Conservation (phyloP, 2,113 vertebrate genomes). For the Brachypteracias leptosomus region DNA sequence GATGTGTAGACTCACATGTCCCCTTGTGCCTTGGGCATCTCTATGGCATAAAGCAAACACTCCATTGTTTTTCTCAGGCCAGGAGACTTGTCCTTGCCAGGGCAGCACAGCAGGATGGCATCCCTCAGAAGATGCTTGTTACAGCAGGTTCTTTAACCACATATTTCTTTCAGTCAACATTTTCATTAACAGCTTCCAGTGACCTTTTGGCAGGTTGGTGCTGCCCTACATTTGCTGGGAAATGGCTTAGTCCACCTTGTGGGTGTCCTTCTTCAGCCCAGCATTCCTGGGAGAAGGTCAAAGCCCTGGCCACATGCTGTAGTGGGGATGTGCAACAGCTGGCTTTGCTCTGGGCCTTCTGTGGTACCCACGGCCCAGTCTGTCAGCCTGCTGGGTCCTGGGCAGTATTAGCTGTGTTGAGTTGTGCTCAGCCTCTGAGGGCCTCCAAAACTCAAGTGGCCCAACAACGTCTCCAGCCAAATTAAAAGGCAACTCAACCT, state of each 20-base stretch:
- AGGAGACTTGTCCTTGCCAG: not conserved
- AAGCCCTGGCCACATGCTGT: fast-evolving
- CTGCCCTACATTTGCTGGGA: not conserved
- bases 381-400: not conserved
- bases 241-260: not conserved
- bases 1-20: fast-evolving
- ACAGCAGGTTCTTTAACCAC: not conserved
- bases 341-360: not conserved
- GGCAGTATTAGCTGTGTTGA: not conserved
- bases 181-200: not conserved
- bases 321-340: fast-evolving
- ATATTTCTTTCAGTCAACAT: fast-evolving
- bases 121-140: not conserved
- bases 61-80: not conserved
- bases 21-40: not conserved
- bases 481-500: not conserved
- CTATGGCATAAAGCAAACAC: fast-evolving
- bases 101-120: not conserved
- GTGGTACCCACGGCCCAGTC: not conserved
- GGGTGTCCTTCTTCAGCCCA: not conserved
- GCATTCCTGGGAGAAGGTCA: not conserved
- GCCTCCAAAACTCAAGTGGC: not conserved
- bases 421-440: not conserved
- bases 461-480: not conserved
- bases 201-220: not conserved